These are phyloP conservation scores for Ceyx margarethae DNA, from an alignment of 2,113 vertebrate species.

Conservation along the genomic window DNA sequence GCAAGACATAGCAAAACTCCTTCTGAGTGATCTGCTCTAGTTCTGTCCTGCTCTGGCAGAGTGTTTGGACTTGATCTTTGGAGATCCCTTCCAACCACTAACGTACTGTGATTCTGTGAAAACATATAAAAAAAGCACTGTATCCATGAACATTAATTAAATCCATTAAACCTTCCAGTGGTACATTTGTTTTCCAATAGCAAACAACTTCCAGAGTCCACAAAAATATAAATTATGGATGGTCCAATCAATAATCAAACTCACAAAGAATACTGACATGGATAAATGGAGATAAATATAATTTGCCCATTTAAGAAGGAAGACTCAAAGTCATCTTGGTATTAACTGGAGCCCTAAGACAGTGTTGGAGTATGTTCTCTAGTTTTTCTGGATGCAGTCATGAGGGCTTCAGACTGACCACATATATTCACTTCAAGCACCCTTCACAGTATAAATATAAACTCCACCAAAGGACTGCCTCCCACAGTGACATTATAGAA, in stretches of 20 bases:
- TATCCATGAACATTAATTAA: background rate
- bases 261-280: background rate
- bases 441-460: background rate
- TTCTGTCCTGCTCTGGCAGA: too few relatives aligned
- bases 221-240: background rate
- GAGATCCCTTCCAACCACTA: too few relatives aligned
- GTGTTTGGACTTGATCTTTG: too few relatives aligned
- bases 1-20: too few relatives aligned
- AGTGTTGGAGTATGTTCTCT: background rate
- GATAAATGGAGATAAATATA: background rate
- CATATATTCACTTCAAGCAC: background rate
- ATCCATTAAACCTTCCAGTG: background rate
- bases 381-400: background rate
- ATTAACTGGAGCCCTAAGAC: background rate
- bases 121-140: background rate
- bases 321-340: background rate
- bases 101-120: too few relatives aligned
- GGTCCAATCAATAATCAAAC: background rate
- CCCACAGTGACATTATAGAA: background rate
- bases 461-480: background rate
- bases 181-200: background rate
- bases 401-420: background rate
- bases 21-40: too few relatives aligned
- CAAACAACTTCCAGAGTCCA: background rate
- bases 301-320: background rate